Evolutionary conservation across 1,140 invertebrate genomes (phyloP), one percentile per base, ranked within the genome.

Genomic region (Drosophila cardini): DNA sequence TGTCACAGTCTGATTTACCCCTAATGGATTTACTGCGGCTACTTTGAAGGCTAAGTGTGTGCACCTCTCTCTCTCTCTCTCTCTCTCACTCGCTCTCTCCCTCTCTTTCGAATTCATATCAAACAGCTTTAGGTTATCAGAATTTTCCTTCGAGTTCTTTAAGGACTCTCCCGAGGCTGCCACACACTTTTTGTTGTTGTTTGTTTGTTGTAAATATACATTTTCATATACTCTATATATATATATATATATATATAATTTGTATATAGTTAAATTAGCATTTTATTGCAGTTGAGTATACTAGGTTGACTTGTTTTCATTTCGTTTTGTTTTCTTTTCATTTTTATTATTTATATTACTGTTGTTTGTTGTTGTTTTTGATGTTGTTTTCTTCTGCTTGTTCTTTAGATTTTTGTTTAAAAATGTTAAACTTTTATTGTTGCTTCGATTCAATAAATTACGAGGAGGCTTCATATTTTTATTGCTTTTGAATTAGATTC

Each of bases 281-380:
- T 81, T 86, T 71, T 78, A 87, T 86, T 87, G 83, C 83, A 83
- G 52, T 89, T 89, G 85, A 87, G 84, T 87, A 89, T 87, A 87
- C 84, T 87, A 89, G 72, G 84, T 87, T 84, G 84, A 87, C 80
- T 82, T 84, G 58, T 43, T 60, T 78, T 67, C 46, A n/a, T 42
- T 42, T 56, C 53, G 43, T 56, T 68, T 62, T 21, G 21, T 55
- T 72, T 58, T 55, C 7, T 10, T 50, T 65, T 56, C 6, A 61
- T 36, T 67, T 68, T 61, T 60, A 70, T 34, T 57, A 62, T 21
- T 70, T 68, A 21, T 71, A 56, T 53, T 40, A 52, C 1, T 48
- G 10, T 36, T 48, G 10, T 36, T 26, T 52, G 26, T 52, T 36
- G 50, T 53, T 53, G 50, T 32, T 38, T 32, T 55, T 55, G 50